Evolutionary conservation across 2,888 invertebrate genomes (phyloP), one percentile per base, ranked within the genome.

Genomic region (Cerastis rubricosa): DNA sequence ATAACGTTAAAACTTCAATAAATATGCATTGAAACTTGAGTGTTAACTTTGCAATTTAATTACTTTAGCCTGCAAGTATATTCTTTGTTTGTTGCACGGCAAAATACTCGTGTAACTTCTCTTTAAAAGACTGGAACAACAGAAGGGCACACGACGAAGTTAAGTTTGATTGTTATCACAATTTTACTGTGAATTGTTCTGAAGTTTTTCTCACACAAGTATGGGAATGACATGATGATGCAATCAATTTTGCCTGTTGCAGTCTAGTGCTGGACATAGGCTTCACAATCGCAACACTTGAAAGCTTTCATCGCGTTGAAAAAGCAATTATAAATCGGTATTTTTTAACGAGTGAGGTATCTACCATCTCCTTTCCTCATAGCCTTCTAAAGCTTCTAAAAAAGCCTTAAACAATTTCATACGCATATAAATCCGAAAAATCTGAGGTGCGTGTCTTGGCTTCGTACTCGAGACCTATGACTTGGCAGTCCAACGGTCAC

Each of bases 1-100:
- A 74, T 74, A 25, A 45, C 69, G 59, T 72, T 66, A 17, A 54
- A 77, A 66, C 9, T 71, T 11, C 59, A 78, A 82, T 74, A 78
- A 78, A 78, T 71, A 71, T 78, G 74, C 71, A 81, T 69, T 80
- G 77, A 80, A 76, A 80, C 29, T 43, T 9, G 54, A 65, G 64
- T 64, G 71, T 69, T 63, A 64, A 70, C 74, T 79, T 35, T 7
- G 70, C 73, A 49, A 68, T 70, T 54, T 80, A 67, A 69, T 66
- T 57, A 80, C 66, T 77, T 49, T 25, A 57, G 14, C 43, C 22
- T 70, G 43, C n/a, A 43, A 12, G n/a, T 54, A 70, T n/a, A 74
- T 70, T 78, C 25, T 14, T 65, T 51, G 35, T 17, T n/a, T 59
- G 14, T 14, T 35, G 4, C 8, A 25, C 25, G 17, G 25, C 40